These are phyloP conservation scores for Poeciliopsis presidionis DNA, from an alignment of 2,797 vertebrate species.

Conservation along the genomic window DNA sequence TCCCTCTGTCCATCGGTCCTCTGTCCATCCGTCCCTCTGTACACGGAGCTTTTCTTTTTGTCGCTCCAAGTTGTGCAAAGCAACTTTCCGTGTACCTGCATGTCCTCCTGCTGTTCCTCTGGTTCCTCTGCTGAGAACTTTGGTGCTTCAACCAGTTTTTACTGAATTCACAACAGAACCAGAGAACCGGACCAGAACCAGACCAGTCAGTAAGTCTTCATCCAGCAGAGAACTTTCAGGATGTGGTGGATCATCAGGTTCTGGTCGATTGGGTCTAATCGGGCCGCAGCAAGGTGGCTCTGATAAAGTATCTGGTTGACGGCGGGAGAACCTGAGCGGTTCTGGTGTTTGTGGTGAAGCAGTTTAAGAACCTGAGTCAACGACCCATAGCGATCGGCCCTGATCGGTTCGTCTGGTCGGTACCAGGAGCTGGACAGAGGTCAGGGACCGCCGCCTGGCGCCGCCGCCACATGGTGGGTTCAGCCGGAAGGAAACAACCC, in stretches of 20 bases:
- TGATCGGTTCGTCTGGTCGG: slow-evolving; percentile 37
- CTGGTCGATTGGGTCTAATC: neutral
- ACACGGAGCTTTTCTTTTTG: slow-evolving; percentile 89
- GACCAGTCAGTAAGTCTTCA: neutral
- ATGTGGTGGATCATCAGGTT: neutral
- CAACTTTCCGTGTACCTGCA: slow-evolving; percentile 95
- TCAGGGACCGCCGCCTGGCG: slow-evolving; percentile 41
- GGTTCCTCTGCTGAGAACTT: slow-evolving; percentile 31
- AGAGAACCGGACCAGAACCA: neutral
- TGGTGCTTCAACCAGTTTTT: slow-evolving; percentile 43
- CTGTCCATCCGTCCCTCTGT: too few species aligned
- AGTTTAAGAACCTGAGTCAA: slow-evolving; percentile 48
- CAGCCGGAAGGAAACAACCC: neutral
- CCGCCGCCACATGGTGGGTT: slow-evolving; percentile 78
- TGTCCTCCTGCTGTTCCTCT: slow-evolving; percentile 60
- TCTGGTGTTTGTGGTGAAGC: neutral
- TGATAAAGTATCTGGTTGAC: neutral
- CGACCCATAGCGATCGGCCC: slow-evolving; percentile 77
- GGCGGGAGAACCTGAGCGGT: neutral
- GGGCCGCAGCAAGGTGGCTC: neutral
- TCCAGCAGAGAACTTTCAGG: neutral
- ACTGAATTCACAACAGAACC: neutral
- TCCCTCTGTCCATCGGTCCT: slow-evolving; percentile 70
- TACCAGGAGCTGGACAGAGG: slow-evolving; percentile 82
- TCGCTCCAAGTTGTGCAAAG: slow-evolving; percentile 87